Percentiles rank a stretch among this genome's conserved stretches.
These are phyloP conservation scores for Gymnoscopelus microlampas DNA, from an alignment of 2,797 vertebrate genomes.

Conservation along the genomic window DNA sequence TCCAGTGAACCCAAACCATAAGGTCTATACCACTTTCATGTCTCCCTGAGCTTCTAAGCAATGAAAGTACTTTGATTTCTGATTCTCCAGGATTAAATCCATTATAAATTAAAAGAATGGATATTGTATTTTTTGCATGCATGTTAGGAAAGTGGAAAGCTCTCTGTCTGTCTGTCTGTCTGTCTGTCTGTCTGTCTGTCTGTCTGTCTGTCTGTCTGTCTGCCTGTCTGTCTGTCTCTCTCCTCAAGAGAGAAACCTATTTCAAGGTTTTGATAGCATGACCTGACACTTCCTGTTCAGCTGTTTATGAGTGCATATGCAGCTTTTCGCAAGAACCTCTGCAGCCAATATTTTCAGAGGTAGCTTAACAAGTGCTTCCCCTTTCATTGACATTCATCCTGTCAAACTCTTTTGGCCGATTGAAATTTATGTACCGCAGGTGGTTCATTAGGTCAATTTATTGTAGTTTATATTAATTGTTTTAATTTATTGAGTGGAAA, in stretches of 20 bases:
- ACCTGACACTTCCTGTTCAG: slow-evolving; percentile 83
- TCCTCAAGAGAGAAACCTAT: slow-evolving; percentile 74
- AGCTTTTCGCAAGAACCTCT: slow-evolving; percentile 66
- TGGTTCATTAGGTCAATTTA: no score
- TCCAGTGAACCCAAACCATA: slow-evolving; percentile 45
- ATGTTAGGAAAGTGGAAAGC: background rate
- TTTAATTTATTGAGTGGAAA: no score
- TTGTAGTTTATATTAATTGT: no score
- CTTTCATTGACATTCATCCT: slow-evolving; percentile 14
- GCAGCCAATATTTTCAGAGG: slow-evolving; percentile 52
- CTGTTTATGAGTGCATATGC: slow-evolving; percentile 68
- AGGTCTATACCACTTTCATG: slow-evolving; percentile 9
- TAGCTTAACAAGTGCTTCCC: slow-evolving; percentile 49
- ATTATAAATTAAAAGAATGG: background rate
- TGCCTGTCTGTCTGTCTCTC: slow-evolving; percentile 12
- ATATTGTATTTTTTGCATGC: background rate
- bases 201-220: background rate
- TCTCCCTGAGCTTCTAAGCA: slow-evolving; percentile 20
- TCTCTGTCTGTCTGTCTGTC: slow-evolving; percentile 13
- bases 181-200: slow-evolving; percentile 23
- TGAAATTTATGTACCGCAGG: background rate
- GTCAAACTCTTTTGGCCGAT: background rate
- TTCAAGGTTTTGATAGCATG: slow-evolving; percentile 68
- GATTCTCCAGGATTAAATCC: slow-evolving; percentile 13
- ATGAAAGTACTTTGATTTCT: slow-evolving; percentile 42